Evolutionary conservation across 2,113 vertebrate genomes (phyloP).

Genomic region (Bufo gargarizans): DNA sequence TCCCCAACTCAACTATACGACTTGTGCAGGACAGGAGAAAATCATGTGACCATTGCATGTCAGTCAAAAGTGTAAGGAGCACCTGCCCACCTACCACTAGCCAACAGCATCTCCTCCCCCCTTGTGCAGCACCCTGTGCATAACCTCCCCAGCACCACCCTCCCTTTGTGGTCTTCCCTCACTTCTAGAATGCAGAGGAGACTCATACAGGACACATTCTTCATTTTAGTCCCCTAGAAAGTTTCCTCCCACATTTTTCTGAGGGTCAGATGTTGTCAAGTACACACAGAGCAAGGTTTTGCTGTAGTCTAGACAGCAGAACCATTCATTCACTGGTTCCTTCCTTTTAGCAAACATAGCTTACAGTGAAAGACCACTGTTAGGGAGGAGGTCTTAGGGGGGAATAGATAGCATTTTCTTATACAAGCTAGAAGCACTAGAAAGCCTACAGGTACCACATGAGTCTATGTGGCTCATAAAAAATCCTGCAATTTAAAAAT

Average conservation of each 20-base stretch:
- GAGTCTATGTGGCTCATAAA: too few relatives aligned
- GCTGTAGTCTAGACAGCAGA: conserved; percentile 11
- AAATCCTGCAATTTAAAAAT: too few relatives aligned
- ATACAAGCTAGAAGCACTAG: neutral
- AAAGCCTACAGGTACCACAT: neutral
- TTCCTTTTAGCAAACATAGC: conserved; percentile 1
- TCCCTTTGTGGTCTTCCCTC: conserved; percentile 37
- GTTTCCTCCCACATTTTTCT: conserved; percentile 15
- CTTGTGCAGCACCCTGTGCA: conserved; percentile 34
- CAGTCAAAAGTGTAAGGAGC: conserved; percentile 15
- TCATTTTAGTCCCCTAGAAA: neutral
- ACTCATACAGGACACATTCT: conserved; percentile 17
- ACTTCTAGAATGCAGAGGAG: neutral
- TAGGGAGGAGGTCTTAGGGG: neutral
- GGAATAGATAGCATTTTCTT: neutral
- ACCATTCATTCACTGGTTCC: conserved; percentile 20
- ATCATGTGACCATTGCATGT: conserved; percentile 5
- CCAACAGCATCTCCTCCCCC: neutral
- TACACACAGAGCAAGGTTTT: neutral
- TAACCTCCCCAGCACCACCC: conserved; percentile 59
- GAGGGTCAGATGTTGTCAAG: conserved; percentile 23
- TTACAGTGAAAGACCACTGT: neutral
- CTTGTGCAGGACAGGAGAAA: conserved; percentile 40
- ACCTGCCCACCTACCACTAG: conserved; percentile 1
- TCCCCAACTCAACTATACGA: conserved; percentile 54